phyloP scores from a whole-genome alignment of 2,113 vertebrate genomes.

The Mormyrus iriodes region DNA sequence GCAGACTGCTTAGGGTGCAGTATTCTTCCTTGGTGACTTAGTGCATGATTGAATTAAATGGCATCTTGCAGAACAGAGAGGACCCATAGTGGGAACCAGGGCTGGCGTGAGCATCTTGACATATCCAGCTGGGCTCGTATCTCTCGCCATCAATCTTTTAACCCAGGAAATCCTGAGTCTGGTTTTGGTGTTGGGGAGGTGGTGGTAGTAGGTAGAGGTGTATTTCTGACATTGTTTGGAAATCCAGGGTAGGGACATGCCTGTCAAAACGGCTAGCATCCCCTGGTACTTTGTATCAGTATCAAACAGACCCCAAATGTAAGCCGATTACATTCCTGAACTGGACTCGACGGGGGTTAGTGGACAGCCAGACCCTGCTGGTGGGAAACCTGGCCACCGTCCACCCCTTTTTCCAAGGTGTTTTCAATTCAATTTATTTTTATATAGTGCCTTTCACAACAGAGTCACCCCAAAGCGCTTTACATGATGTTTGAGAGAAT shows the following conservation, averaged over 20 bases:
- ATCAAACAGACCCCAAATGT: slow-evolving; percentile 33
- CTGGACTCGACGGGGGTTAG: slow-evolving; percentile 32
- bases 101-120: background rate
- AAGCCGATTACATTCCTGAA: slow-evolving; percentile 46
- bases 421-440: too few relatives aligned
- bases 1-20: background rate
- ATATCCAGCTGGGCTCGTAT: background rate
- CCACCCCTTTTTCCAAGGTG: background rate
- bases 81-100: background rate
- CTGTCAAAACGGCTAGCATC: background rate
- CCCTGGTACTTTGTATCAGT: background rate
- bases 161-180: background rate
- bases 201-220: background rate
- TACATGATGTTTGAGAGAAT: too few relatives aligned
- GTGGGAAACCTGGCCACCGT: background rate
- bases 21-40: background rate
- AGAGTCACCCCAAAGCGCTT: too few relatives aligned
- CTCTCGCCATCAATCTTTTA: background rate
- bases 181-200: background rate
- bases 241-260: background rate
- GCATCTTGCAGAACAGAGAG: background rate
- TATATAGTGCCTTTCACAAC: too few relatives aligned
- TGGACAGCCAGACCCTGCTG: slow-evolving; percentile 13
- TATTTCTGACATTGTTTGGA: background rate
- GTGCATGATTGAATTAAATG: background rate